These are phyloP conservation scores for Coelopa frigida DNA, from an alignment of 1,140 invertebrate species.

Conservation along the genomic window DNA sequence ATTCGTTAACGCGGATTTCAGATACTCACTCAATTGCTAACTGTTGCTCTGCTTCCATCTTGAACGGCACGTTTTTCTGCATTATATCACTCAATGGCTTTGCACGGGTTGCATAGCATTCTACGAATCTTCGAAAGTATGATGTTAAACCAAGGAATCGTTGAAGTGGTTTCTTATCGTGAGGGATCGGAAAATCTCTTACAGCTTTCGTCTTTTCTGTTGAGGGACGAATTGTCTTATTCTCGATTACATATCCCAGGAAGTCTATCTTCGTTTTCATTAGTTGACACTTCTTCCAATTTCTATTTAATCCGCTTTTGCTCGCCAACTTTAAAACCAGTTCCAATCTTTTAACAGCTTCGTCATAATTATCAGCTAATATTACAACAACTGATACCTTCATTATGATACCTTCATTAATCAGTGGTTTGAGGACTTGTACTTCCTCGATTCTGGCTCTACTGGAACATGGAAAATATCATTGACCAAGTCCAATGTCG, in stretches of 20 bases:
- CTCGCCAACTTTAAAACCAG: constrained; percentile 2
- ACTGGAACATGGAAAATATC: constrained; percentile 36
- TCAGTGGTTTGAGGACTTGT: background rate
- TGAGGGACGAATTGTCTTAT: constrained; percentile 18
- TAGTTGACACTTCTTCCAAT: constrained; percentile 10
- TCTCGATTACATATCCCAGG: constrained; percentile 21
- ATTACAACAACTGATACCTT: constrained; percentile 7
- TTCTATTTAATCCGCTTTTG: background rate
- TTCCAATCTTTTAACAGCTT: constrained; percentile 5
- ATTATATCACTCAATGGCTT: constrained; percentile 6
- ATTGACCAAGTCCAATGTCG: constrained; percentile 46
- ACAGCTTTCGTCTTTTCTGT: constrained; percentile 15
- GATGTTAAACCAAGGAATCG: constrained; percentile 11
- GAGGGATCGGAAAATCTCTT: background rate
- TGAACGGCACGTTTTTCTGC: constrained; percentile 1
- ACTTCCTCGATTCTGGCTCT: constrained; percentile 18
- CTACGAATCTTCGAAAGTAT: constrained; percentile 18
- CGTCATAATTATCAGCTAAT: background rate
- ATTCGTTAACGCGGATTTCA: too few relatives aligned
- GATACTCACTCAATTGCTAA: constrained; percentile 10
- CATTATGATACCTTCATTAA: background rate
- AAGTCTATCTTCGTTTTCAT: constrained; percentile 19
- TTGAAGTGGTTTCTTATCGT: background rate
- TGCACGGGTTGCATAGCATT: constrained; percentile 12
- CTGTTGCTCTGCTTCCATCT: constrained; percentile 7